phyloP scores from a whole-genome alignment of 2,113 vertebrate species.

The Chloropsis hardwickii region DNA sequence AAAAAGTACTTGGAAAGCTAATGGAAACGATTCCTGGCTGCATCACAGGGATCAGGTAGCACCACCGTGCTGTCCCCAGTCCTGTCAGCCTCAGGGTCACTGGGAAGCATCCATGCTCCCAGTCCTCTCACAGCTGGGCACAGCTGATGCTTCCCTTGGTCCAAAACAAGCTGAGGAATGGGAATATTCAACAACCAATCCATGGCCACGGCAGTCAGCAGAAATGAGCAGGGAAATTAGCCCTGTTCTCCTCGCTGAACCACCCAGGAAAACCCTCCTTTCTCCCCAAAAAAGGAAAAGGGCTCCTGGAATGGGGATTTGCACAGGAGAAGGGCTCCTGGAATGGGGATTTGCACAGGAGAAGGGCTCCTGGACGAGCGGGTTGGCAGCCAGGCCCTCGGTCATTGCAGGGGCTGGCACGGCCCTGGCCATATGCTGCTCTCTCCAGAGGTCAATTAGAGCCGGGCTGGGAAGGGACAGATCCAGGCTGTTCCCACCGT shows the following conservation, averaged over 20 bases:
- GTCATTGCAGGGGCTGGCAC: background rate
- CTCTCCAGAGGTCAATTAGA: background rate
- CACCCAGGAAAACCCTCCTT: background rate
- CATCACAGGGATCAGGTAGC: background rate
- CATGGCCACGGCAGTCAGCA: fast-evolving
- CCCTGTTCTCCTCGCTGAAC: fast-evolving
- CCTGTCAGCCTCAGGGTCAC: background rate
- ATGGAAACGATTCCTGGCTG: background rate
- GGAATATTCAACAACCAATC: background rate
- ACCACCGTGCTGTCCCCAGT: background rate
- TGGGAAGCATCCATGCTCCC: background rate
- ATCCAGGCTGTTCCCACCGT: background rate
- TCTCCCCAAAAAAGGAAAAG: background rate
- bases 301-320: background rate
- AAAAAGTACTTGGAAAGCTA: background rate
- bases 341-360: background rate
- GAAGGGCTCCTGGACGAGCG: background rate
- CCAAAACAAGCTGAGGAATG: background rate
- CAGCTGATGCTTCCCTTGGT: fast-evolving
- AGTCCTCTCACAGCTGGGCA: background rate
- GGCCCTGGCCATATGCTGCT: background rate
- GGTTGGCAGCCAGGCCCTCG: fast-evolving
- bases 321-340: no score
- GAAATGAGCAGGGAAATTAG: background rate
- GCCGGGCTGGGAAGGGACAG: background rate